phyloP scores from a whole-genome alignment of 2,888 invertebrate genomes.

The Leptinotarsa haldemani region DNA sequence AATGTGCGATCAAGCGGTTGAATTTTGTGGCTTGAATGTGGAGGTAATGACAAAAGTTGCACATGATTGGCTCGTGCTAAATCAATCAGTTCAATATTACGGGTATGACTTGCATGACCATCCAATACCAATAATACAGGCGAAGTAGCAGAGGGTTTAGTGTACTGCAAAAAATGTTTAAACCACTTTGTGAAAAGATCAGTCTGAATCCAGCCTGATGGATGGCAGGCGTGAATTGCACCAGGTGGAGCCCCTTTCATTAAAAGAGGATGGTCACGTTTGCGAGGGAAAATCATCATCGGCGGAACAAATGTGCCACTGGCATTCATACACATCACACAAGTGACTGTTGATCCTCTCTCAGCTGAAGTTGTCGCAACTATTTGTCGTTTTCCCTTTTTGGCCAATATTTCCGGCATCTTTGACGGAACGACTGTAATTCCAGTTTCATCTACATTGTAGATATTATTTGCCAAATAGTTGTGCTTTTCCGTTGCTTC shows the following conservation, averaged over 20 bases:
- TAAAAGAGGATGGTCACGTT: not conserved
- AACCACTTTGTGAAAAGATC: not conserved
- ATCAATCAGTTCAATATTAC: slow-evolving; percentile 6
- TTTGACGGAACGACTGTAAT: not conserved
- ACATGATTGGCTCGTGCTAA: not conserved
- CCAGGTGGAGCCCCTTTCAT: slow-evolving; percentile 19
- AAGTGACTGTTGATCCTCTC: not conserved
- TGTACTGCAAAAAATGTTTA: not conserved
- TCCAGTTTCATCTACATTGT: not conserved
- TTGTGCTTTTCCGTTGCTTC: not conserved
- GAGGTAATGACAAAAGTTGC: not conserved
- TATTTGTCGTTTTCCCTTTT: not conserved
- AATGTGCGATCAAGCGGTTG: not conserved
- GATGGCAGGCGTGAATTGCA: not conserved
- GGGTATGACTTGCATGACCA: slow-evolving; percentile 14
- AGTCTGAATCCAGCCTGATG: not conserved
- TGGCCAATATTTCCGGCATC: not conserved
- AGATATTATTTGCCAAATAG: not conserved
- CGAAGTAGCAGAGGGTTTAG: slow-evolving; percentile 1
- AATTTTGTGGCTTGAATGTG: not conserved
- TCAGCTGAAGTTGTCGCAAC: not conserved
- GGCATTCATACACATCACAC: not conserved
- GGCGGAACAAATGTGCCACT: not conserved
- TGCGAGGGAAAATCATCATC: not conserved
- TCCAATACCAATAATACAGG: slow-evolving; percentile 14